Evolutionary conservation across 1,140 invertebrate genomes (phyloP).

Genomic region (Nilaparvata lugens): DNA sequence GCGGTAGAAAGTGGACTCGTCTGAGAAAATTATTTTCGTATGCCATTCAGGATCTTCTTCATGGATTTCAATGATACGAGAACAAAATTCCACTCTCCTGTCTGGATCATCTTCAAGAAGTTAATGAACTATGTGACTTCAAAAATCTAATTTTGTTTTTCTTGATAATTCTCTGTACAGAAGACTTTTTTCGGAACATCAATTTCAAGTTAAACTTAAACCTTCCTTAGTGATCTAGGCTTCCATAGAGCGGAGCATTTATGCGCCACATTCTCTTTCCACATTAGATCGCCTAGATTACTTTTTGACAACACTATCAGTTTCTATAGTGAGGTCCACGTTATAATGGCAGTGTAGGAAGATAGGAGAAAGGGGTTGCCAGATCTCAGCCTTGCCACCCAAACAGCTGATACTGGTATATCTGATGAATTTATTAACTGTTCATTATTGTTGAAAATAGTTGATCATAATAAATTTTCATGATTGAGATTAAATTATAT

Average conservation of each 20-base stretch:
- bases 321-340: no score
- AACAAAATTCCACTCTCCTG: slow-evolving; percentile 2
- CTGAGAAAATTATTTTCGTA: background rate
- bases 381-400: no score
- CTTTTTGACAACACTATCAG: no score
- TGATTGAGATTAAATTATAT: no score
- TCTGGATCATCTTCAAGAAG: no score
- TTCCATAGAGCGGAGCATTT: background rate
- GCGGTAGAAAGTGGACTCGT: slow-evolving; percentile 5
- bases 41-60: background rate
- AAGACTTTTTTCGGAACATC: slow-evolving; percentile 10
- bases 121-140: slow-evolving; percentile 7
- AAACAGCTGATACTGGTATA: no score
- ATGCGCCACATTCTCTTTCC: slow-evolving; percentile 6
- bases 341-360: no score
- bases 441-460: no score
- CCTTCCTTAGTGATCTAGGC: slow-evolving; percentile 5
- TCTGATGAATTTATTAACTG: no score
- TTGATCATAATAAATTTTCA: no score
- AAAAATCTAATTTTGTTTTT: slow-evolving; percentile 11
- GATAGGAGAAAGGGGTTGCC: no score
- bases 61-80: slow-evolving; percentile 7
- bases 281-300: slow-evolving; percentile 6
- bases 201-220: slow-evolving; percentile 10
- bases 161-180: slow-evolving; percentile 7